These are phyloP conservation scores for Heliocidaris erythrogramma DNA, from an alignment of 35 echinoderm and acorn worm genomes.

Conservation along the genomic window DNA sequence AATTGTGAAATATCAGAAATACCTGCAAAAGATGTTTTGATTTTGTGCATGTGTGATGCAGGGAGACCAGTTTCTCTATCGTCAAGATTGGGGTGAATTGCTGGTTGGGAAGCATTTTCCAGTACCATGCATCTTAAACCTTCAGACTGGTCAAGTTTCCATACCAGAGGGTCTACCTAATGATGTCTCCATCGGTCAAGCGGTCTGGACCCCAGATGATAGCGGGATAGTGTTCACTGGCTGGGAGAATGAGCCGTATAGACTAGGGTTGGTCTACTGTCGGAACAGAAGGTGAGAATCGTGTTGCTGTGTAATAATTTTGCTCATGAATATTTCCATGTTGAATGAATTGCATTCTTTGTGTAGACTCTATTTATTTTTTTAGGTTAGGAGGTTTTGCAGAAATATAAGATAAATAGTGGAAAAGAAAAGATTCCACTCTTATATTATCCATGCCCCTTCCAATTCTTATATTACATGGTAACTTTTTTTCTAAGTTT, in stretches of 20 bases:
- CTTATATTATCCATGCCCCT: too few relatives aligned
- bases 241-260: slow-evolving; percentile 76
- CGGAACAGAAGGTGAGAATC: slow-evolving; percentile 75
- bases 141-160: slow-evolving; percentile 63
- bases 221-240: slow-evolving; percentile 80
- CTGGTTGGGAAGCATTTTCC: slow-evolving; percentile 70
- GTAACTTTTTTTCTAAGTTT: too few relatives aligned
- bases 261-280: slow-evolving; percentile 75
- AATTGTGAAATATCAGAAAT: too few relatives aligned
- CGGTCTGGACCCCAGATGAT: slow-evolving; percentile 77
- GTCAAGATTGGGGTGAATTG: slow-evolving; percentile 87
- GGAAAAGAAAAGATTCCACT: too few relatives aligned
- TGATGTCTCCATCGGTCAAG: slow-evolving; percentile 85
- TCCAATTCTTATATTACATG: too few relatives aligned
- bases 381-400: too few relatives aligned
- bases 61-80: slow-evolving; percentile 81
- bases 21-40: too few relatives aligned
- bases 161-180: slow-evolving; percentile 64
- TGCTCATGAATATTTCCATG: neutral
- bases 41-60: neutral
- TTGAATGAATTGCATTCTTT: too few relatives aligned
- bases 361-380: too few relatives aligned
- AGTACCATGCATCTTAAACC: slow-evolving; percentile 74
- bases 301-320: neutral
- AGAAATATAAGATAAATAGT: too few relatives aligned